Evolutionary conservation across 2,113 vertebrate species (phyloP), one percentile per base, ranked within the genome.

Genomic region (Amia ocellicauda): DNA sequence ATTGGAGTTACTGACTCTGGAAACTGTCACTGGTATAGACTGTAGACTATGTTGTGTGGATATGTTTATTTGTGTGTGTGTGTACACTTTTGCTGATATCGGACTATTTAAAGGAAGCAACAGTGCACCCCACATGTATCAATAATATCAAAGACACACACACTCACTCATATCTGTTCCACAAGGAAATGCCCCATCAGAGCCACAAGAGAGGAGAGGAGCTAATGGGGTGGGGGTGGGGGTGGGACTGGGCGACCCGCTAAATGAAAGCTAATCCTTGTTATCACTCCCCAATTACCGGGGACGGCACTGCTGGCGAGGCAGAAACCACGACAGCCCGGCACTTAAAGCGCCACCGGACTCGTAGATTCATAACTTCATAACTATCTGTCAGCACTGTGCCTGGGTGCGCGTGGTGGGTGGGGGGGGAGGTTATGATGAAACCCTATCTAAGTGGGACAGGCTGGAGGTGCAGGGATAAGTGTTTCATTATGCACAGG

Each of bases 381-480:
- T 54, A 62, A 69, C 14, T 68, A 51, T n/a, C 70, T 59, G 65
- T 54, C 2, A 65, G 58, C 53, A 62, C 16, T 26, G 28, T 29
- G 23, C 22, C 27, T 26, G n/a, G n/a, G n/a, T n/a, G n/a, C n/a
- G n/a, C n/a, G n/a, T n/a, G n/a, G n/a, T 26, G 61, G 55, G 7
- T 11, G 49, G 47, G 47, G 54, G 55, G 61, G 45, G 60, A 26
- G 3, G 50, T 72, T 52, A 66, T 5, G 11, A 77, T 65, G 60
- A 69, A 81, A 66, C 66, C 60, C 56, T 76, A 75, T 84, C 73
- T 75, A 73, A 53, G 67, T 16, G 64, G 63, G 19, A 67, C 73
- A 83, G 60, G 29, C 7, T 59, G 47, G 41, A 50, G 54, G 17
- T 58, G 22, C 13, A 23, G 36, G 43, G 28, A 60, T 58, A 57